phyloP scores from a whole-genome alignment of 2,888 invertebrate species.

The Cataglyphis rosenhaueri region DNA sequence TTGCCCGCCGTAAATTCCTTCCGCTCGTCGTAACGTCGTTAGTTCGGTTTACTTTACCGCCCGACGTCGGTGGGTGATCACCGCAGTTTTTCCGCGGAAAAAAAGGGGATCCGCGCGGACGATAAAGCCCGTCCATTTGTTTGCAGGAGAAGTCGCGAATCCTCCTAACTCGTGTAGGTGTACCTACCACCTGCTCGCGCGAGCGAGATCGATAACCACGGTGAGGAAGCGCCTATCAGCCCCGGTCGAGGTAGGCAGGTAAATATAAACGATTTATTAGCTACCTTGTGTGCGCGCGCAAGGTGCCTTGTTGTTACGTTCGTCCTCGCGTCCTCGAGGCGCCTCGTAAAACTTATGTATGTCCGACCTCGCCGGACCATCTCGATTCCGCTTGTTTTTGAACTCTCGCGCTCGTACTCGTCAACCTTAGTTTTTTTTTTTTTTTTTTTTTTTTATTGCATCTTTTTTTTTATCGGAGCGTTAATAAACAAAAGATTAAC shows the following conservation, averaged over 20 bases:
- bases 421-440: not conserved
- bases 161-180: not conserved
- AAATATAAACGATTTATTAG: constrained; percentile 46
- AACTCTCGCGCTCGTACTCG: constrained; percentile 1
- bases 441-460: too few relatives aligned
- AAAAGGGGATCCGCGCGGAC: not conserved
- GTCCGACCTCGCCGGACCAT: constrained; percentile 10
- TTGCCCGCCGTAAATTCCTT: constrained; percentile 52
- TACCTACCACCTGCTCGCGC: not conserved
- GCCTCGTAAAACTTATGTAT: constrained; percentile 35
- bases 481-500: constrained; percentile 19
- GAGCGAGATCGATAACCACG: constrained; percentile 17
- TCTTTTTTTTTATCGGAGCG: not conserved
- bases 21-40: constrained; percentile 48
- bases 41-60: constrained; percentile 41
- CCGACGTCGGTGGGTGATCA: constrained; percentile 10
- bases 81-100: constrained; percentile 36
- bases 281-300: not conserved
- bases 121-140: constrained; percentile 48
- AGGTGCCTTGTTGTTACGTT: not conserved
- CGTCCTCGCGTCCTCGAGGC: constrained; percentile 43
- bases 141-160: constrained; percentile 19
- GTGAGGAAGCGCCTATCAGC: constrained; percentile 19
- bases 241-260: constrained; percentile 6
- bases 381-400: constrained; percentile 14